These are phyloP conservation scores for Crepidodera aurea DNA, from an alignment of 2,888 invertebrate species.

Conservation along the genomic window DNA sequence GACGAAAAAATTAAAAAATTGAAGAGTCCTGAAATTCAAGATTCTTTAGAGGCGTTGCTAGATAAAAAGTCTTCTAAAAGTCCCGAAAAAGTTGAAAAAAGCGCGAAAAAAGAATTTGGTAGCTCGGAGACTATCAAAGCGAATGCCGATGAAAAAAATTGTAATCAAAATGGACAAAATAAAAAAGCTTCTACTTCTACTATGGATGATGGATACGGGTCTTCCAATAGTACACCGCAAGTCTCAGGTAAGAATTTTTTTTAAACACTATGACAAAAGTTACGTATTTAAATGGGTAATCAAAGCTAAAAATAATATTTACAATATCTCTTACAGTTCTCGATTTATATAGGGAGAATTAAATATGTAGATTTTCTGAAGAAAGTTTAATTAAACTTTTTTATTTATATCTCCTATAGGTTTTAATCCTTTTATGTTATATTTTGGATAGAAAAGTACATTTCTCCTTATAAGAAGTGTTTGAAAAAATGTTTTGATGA, in stretches of 20 bases:
- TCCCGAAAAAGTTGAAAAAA: constrained; percentile 36
- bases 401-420: no score
- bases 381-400: no score
- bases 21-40: constrained; percentile 48
- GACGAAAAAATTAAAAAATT: constrained; percentile 55
- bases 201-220: constrained; percentile 73
- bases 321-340: no score
- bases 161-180: constrained; percentile 40
- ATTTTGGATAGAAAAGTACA: no score
- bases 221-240: constrained; percentile 71
- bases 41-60: constrained; percentile 17
- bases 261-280: no score
- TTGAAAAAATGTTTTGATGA: no score
- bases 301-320: no score
- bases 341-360: no score
- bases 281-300: no score
- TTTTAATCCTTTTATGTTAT: no score
- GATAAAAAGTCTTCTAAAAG: constrained; percentile 51
- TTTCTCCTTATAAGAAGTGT: no score
- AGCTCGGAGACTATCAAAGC: constrained; percentile 49
- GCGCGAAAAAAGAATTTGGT: constrained; percentile 40
- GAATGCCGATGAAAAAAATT: constrained; percentile 27
- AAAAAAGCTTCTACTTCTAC: constrained; percentile 57
- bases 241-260: constrained; percentile 72
- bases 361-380: no score